Conservation (phyloP, 2,113 vertebrate species). For the Sceloporus tristichus region DNA sequence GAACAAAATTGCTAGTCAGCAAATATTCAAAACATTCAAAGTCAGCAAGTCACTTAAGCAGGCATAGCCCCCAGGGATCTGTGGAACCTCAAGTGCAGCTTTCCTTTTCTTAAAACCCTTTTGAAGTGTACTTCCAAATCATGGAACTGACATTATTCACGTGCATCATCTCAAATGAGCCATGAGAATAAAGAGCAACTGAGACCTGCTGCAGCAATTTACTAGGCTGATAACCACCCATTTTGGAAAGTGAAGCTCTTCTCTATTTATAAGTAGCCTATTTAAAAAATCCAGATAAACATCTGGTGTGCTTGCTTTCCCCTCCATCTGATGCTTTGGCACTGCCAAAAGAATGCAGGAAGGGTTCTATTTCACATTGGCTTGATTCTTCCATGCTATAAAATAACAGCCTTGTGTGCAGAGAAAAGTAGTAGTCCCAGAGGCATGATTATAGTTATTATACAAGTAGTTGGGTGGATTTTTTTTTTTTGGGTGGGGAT, state of each 20-base stretch:
- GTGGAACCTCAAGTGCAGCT: rapidly evolving
- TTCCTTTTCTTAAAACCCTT: not conserved
- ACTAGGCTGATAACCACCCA: not conserved
- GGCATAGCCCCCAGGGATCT: not conserved
- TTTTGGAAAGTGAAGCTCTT: conserved; percentile 28
- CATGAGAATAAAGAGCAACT: not conserved
- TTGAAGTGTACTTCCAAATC: not conserved
- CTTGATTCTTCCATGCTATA: conserved; percentile 2
- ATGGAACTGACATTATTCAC: not conserved
- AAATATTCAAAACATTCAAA: not conserved
- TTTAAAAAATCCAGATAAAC: conserved; percentile 55
- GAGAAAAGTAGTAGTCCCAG: conserved; percentile 15
- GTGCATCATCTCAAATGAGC: not conserved
- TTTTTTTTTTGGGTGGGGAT: conserved; percentile 3
- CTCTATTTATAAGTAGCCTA: conserved; percentile 28
- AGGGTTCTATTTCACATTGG: conserved; percentile 38
- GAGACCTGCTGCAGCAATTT: not conserved
- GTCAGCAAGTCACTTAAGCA: not conserved
- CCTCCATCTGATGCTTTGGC: not conserved
- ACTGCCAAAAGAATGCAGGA: conserved; percentile 1
- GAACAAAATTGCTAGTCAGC: too few relatives aligned
- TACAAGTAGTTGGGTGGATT: not conserved
- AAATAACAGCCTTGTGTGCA: conserved; percentile 45
- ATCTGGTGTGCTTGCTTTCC: conserved; percentile 4
- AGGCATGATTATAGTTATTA: conserved; percentile 61